Evolutionary conservation across 2,113 vertebrate genomes (phyloP).

Genomic region (Platichthys stellatus): DNA sequence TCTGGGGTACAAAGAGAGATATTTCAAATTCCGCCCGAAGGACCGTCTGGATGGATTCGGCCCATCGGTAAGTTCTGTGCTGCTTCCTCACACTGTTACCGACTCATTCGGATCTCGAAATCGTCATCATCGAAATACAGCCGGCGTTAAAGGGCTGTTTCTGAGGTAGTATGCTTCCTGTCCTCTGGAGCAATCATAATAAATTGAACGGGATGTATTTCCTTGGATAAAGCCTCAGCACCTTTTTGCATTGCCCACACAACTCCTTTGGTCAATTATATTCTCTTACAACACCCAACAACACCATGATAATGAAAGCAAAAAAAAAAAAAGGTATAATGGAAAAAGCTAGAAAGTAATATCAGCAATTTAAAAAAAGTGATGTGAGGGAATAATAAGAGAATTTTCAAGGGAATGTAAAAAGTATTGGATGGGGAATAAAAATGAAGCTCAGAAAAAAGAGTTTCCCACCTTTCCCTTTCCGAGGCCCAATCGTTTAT

Average conservation of each 20-base stretch:
- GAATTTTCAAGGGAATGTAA: neutral
- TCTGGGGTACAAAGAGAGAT: slow-evolving; percentile 17
- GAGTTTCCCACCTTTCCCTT: neutral
- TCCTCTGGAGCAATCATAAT: neutral
- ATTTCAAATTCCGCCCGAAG: slow-evolving; percentile 38
- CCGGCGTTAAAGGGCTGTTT: slow-evolving; percentile 6
- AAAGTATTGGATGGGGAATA: neutral
- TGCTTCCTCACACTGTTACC: slow-evolving; percentile 16
- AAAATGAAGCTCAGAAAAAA: neutral
- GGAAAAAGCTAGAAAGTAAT: slow-evolving; percentile 14
- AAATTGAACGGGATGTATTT: slow-evolving; percentile 2
- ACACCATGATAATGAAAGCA: slow-evolving; percentile 1
- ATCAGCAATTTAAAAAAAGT: neutral
- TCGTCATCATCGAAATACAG: neutral
- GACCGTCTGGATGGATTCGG: slow-evolving; percentile 1
- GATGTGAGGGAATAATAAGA: neutral
- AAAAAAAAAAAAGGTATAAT: neutral
- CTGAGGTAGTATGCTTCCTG: neutral
- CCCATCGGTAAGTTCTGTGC: slow-evolving; percentile 16
- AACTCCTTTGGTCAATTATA: slow-evolving; percentile 5
- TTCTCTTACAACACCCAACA: neutral
- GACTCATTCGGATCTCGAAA: slow-evolving; percentile 24
- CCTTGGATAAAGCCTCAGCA: neutral
- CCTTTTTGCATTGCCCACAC: neutral
- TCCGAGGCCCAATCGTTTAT: slow-evolving; percentile 3